Evolutionary conservation across 1,140 invertebrate species (phyloP), one percentile per base, ranked within the genome.

Genomic region (Proales similis): DNA sequence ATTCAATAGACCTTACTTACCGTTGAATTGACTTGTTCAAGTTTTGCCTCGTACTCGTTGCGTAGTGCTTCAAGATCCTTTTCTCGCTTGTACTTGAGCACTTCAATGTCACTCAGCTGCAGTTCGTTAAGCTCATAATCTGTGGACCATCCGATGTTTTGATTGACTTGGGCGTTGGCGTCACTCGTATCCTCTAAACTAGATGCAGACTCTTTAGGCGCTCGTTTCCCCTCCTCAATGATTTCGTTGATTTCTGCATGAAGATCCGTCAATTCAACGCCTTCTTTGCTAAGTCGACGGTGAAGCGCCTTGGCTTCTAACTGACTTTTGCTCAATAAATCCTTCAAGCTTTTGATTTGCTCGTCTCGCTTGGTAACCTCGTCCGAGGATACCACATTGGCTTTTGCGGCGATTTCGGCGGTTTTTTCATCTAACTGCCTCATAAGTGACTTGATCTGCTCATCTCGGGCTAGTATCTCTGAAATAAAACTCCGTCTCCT

Each of bases 61-160:
- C 26, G 39, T n/a, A 57, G 19, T 7, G 36, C 20, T 6, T 17
- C 20, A 0, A 57, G 27, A 24, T 57, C 51, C 45, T 57, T 36
- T 14, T 57, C 51, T 30, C 30, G 30, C 32, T 57, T 57, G 20
- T 57, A 57, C 17, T 42, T 57, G 1, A 57, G 29, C 9, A 57
- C 51, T 30, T 57, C 51, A 26, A 57, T 57, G 39, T 57, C 51
- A 29, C 45, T 57, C 4, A 57, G 39, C 20, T 57, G 36, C 39
- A 57, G 30, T 29, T 57, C 36, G n/a, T 27, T 42, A 7, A 26
- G 12, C 45, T 27, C 32, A 42, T 30, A 42, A 17, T 57, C 33
- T 42, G 2, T 12, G 9, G n/a, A n/a, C n/a, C 22, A 30, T 17
- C 19, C 45, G 1, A 42, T 42, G 22, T 42, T 57, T 12, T 53